These are phyloP conservation scores for Phoxinus dragarum DNA, from an alignment of 2,797 vertebrate genomes.

Conservation along the genomic window DNA sequence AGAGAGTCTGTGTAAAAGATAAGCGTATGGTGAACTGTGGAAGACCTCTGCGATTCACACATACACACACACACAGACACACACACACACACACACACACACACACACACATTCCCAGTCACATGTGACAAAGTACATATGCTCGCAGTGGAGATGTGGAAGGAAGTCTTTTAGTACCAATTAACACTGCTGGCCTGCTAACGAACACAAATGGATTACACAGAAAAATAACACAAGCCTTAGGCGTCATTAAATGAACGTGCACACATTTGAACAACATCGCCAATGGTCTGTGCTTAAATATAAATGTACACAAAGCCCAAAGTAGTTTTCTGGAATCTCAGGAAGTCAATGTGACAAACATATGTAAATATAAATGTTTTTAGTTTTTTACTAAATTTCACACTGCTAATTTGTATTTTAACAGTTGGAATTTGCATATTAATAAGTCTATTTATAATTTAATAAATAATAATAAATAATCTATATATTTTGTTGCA, in stretches of 20 bases:
- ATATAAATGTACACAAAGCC: slow-evolving; percentile 29
- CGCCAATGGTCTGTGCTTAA: slow-evolving; percentile 34
- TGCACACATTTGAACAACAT: neutral
- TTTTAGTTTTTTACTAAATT: neutral
- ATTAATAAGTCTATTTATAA: neutral
- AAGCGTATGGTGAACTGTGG: slow-evolving; percentile 59
- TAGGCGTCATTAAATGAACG: slow-evolving; percentile 32
- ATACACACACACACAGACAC: neutral
- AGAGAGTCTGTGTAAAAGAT: slow-evolving; percentile 64
- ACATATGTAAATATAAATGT: neutral
- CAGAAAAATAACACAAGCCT: slow-evolving; percentile 29
- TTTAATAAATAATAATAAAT: neutral
- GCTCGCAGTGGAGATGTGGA: slow-evolving; percentile 16
- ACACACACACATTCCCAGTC: slow-evolving; percentile 25
- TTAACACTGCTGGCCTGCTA: slow-evolving; percentile 41
- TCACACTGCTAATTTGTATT: neutral
- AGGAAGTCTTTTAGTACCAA: slow-evolving; percentile 42
- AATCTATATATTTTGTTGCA: neutral
- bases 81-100: neutral
- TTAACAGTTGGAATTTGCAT: neutral
- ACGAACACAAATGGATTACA: slow-evolving; percentile 46
- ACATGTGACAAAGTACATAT: slow-evolving; percentile 41
- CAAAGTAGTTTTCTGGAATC: neutral
- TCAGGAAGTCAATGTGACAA: neutral
- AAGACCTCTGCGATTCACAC: slow-evolving; percentile 36